A percentile compares a stretch with the other conserved stretches of the same genome.
phyloP scores from a whole-genome alignment of 1,140 invertebrate genomes.

The Brachystomella parvula region DNA sequence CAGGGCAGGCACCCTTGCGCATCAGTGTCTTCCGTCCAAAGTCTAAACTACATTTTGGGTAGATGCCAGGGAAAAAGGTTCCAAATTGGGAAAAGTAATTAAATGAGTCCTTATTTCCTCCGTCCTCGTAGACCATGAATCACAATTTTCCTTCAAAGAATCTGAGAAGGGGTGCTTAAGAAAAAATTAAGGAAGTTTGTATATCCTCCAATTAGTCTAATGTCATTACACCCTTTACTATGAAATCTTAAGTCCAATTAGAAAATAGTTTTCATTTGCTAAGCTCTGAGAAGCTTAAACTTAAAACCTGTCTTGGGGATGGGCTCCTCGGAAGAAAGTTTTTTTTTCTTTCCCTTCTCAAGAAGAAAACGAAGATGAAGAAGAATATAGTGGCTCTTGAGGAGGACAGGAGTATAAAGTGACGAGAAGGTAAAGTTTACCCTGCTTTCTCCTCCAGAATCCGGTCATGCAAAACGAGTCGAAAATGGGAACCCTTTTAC shows the following conservation, averaged over 20 bases:
- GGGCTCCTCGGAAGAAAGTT: too few species aligned
- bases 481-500: background rate
- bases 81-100: constrained; percentile 2
- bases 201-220: constrained; percentile 10
- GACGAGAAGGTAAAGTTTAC: constrained; percentile 9
- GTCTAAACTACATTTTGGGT: too few species aligned
- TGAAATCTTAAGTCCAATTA: background rate
- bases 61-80: background rate
- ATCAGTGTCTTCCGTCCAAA: too few species aligned
- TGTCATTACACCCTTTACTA: constrained; percentile 2
- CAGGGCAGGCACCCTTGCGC: too few species aligned
- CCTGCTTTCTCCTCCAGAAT: background rate
- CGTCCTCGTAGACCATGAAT: background rate
- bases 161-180: background rate
- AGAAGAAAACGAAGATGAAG: background rate
- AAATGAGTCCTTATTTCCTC: background rate
- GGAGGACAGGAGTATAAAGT: background rate
- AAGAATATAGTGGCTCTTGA: background rate
- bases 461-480: constrained; percentile 3
- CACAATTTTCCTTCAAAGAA: background rate
- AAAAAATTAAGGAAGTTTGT: constrained; percentile 5
- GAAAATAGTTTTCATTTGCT: constrained; percentile 4
- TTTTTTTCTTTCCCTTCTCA: too few species aligned
- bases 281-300: background rate
- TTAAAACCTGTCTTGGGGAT: background rate